phyloP scores from a whole-genome alignment of 2,797 vertebrate genomes.

The Harpagifer antarcticus region DNA sequence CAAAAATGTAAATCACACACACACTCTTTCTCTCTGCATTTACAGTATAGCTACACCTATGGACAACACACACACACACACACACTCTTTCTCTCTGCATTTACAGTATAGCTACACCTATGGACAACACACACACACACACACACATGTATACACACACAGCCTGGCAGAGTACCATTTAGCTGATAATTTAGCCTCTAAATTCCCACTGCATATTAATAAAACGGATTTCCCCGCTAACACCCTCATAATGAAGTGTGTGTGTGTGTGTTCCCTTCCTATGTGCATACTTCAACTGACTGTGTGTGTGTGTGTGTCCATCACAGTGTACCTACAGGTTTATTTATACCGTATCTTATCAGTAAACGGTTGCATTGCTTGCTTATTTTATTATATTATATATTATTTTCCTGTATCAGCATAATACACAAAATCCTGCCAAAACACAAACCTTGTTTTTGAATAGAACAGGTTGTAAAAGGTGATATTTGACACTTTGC shows the following conservation, averaged over 20 bases:
- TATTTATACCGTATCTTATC: no score
- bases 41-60: not conserved
- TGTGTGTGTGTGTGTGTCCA: not conserved
- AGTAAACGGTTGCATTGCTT: no score
- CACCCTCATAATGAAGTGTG: constrained; percentile 57
- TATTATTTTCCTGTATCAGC: no score
- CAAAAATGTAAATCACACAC: constrained; percentile 24
- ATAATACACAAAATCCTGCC: no score
- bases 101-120: not conserved
- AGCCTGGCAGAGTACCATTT: constrained; percentile 31
- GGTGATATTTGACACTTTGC: no score
- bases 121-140: constrained; percentile 20
- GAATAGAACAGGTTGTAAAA: no score
- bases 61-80: constrained; percentile 8
- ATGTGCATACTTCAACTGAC: no score
- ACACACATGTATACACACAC: not conserved
- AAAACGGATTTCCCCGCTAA: constrained; percentile 59
- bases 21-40: not conserved
- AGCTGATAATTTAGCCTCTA: constrained; percentile 53
- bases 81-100: not conserved
- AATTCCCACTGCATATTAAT: constrained; percentile 63
- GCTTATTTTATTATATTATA: no score
- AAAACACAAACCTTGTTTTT: no score
- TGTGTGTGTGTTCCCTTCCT: not conserved
- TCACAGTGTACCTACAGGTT: no score